Percentiles rank a stretch among this genome's conserved stretches.
Evolutionary conservation across 1,140 invertebrate genomes (phyloP).

Genomic region (Delia radicum): DNA sequence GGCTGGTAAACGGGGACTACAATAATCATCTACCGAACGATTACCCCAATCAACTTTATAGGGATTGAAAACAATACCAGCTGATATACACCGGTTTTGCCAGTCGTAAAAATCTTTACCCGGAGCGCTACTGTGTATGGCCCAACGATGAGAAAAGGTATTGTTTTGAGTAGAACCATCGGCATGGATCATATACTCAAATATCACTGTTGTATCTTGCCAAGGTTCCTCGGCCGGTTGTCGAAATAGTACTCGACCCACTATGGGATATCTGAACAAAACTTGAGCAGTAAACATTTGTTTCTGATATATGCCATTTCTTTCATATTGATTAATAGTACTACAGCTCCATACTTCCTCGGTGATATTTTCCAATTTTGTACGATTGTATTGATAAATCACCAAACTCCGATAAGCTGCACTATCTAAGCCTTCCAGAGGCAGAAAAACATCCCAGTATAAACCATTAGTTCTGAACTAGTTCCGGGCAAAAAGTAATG

Average conservation of each 20-base stretch:
- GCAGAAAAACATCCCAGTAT: constrained; percentile 84
- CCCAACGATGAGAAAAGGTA: constrained; percentile 74
- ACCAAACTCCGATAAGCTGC: constrained; percentile 81
- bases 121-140: constrained; percentile 62
- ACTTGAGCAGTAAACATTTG: constrained; percentile 73
- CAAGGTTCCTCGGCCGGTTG: constrained; percentile 76
- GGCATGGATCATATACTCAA: constrained; percentile 79
- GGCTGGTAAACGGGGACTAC: constrained; percentile 59
- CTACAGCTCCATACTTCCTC: constrained; percentile 70
- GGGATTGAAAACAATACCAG: constrained; percentile 80
- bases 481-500: constrained; percentile 65
- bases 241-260: constrained; percentile 82
- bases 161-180: constrained; percentile 81
- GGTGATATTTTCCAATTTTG: constrained; percentile 57
- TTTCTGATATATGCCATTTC: constrained; percentile 69
- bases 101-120: constrained; percentile 91
- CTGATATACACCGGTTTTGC: constrained; percentile 79
- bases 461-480: constrained; percentile 68
- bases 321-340: constrained; percentile 65
- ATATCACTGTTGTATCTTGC: constrained; percentile 76
- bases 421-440: constrained; percentile 77
- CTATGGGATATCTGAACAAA: constrained; percentile 81
- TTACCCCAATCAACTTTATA: constrained; percentile 66
- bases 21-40: constrained; percentile 59
- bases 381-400: constrained; percentile 69